A percentile compares a stretch with the other conserved stretches of the same genome.
phyloP scores from a whole-genome alignment of 2,113 vertebrate genomes.

The Orthochromis indermauri region DNA sequence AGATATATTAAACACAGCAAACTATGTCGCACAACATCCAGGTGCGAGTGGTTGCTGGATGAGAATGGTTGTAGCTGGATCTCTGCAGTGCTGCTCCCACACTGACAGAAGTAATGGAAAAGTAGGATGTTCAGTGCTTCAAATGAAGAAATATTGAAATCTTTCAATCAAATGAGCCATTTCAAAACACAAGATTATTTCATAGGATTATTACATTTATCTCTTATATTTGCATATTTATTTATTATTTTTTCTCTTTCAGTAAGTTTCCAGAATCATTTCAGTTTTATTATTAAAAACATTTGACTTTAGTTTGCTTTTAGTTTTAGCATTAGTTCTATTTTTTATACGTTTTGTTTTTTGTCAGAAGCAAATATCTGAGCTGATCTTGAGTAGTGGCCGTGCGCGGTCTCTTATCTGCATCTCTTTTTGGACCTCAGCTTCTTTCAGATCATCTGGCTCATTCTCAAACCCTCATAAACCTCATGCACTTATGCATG shows the following conservation, averaged over 20 bases:
- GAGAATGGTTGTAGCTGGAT: background rate
- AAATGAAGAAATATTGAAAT: background rate
- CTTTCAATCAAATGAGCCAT: background rate
- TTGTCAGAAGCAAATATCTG: background rate
- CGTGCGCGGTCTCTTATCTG: background rate
- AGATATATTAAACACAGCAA: background rate
- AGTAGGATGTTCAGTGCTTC: background rate
- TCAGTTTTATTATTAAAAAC: background rate
- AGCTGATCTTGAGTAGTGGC: background rate
- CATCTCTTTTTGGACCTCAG: background rate
- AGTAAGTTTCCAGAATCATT: background rate
- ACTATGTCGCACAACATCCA: background rate
- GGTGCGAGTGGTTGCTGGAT: background rate
- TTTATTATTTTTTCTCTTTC: rapidly evolving
- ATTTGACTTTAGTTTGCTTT: background rate
- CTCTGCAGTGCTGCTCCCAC: background rate
- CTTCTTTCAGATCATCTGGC: background rate
- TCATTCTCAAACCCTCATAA: background rate
- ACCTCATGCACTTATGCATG: background rate
- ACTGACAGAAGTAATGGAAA: rapidly evolving
- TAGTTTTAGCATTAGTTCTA: background rate
- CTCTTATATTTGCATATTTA: background rate
- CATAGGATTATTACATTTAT: background rate
- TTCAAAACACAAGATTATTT: background rate
- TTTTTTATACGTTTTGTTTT: rapidly evolving